These are phyloP conservation scores for Sparus aurata DNA, from an alignment of 2,797 vertebrate genomes.

Conservation along the genomic window DNA sequence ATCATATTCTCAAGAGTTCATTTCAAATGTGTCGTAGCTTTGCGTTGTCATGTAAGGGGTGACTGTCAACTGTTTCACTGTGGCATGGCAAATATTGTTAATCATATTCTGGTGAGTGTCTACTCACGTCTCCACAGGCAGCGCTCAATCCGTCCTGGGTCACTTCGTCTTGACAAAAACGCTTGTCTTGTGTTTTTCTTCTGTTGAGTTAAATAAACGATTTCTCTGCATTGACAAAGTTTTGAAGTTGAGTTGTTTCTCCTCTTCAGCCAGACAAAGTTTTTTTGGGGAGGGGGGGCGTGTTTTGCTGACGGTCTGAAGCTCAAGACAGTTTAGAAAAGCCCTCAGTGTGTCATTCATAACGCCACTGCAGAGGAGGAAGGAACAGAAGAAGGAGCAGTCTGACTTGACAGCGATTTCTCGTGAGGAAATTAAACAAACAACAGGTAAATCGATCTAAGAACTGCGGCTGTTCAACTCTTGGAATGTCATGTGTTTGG, in stretches of 20 bases:
- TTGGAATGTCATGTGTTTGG: rapidly evolving
- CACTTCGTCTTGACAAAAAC: conserved; percentile 37
- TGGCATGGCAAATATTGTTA: conserved; percentile 26
- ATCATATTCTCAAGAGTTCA: conserved; percentile 4
- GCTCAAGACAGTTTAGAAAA: conserved; percentile 50
- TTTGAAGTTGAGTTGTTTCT: conserved; percentile 30
- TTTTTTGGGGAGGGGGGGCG: conserved; percentile 50
- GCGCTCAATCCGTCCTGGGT: conserved; percentile 21
- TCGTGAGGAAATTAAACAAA: conserved; percentile 4
- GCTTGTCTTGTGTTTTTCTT: conserved; percentile 51
- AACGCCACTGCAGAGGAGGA: conserved; percentile 45
- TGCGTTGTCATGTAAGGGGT: conserved; percentile 19
- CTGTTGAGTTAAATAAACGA: conserved; percentile 76
- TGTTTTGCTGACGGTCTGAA: conserved; percentile 45
- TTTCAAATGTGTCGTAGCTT: conserved; percentile 17
- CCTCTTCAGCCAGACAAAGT: conserved; percentile 36
- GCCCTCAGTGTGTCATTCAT: conserved; percentile 30
- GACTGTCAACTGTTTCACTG: conserved; percentile 8
- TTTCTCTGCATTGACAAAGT: conserved; percentile 76
- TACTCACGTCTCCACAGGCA: conserved; percentile 16
- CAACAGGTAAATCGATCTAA: conserved; percentile 55
- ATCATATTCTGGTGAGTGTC: conserved; percentile 6
- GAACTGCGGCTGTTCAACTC: not conserved
- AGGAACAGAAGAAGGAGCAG: conserved; percentile 15
- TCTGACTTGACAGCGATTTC: conserved; percentile 13